Base-by-base conservation (phyloP, 2,888 invertebrate genomes). In the Graphium colonna region DNA sequence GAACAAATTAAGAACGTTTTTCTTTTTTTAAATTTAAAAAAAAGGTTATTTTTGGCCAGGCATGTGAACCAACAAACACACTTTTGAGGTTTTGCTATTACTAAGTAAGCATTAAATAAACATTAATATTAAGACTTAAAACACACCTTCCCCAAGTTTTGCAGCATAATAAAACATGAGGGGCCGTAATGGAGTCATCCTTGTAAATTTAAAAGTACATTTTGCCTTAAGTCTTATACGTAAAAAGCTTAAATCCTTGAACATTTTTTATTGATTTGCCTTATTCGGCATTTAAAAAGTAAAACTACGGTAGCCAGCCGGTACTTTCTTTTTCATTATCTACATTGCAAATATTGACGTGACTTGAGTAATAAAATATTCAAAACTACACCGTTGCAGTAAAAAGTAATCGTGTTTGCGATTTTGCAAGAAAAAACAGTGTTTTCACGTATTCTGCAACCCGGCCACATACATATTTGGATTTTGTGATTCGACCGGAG, bases 321-420 rank as follows among this genome's bases (percentile, higher is more conserved):
- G n/a, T 41, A 50, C 54, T 54, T 50, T 54, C 54, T 54, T 40
- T 53, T 54, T 42, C 41, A 13, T 33, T 52, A 49, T 54, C 45
- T 54, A 50, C 49, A 50, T 45, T 54, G 44, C 45, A 28, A 54
- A 54, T 50, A 50, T 50, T 40, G 45, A 54, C 50, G 54, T 54
- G 54, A 54, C 50, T 41, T 33, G 54, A 50, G 31, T 54, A 50
- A 45, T 50, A 50, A 54, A 50, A 41, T 45, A 33, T 45, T 54
- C 44, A 54, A 54, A 54, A 50, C 26, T 40, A 28, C 49, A 49
- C 28, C 31, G 49, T 28, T 45, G 21, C 44, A 50, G 17, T 54
- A 41, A 54, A 54, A 54, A 45, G 48, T 45, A 48, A 48, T 48
- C 38, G 48, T 39, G 33, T 54, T 54, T 21, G 50, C 50, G 26